Percentiles rank a stretch among this genome's conserved stretches.
Evolutionary conservation across 2,797 vertebrate genomes (phyloP).

Genomic region (Myripristis murdjan): DNA sequence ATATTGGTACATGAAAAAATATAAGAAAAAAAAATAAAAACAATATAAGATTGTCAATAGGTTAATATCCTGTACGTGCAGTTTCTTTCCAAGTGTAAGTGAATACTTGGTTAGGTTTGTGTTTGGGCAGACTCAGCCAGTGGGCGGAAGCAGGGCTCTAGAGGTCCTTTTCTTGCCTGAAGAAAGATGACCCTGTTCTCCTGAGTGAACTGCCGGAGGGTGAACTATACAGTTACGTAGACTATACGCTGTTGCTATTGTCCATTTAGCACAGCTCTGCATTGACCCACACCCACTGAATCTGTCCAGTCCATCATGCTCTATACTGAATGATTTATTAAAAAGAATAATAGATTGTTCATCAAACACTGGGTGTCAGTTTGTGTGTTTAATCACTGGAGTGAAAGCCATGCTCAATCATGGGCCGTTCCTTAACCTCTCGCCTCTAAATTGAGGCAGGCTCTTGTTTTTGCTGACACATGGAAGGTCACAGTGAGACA

Average conservation of each 20-base stretch:
- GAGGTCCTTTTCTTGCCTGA: constrained; percentile 28
- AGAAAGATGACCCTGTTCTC: constrained; percentile 55
- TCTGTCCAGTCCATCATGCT: constrained; percentile 35
- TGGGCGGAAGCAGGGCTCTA: constrained; percentile 38
- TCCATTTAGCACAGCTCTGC: constrained; percentile 29
- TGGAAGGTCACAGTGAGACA: constrained; percentile 44
- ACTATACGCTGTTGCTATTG: constrained; percentile 23
- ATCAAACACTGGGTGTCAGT: constrained; percentile 60
- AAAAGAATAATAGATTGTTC: constrained; percentile 61
- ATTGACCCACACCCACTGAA: constrained; percentile 32
- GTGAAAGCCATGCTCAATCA: constrained; percentile 67
- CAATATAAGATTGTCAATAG: background rate
- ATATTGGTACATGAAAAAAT: constrained; percentile 11
- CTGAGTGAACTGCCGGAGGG: constrained; percentile 36
- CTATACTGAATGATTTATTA: constrained; percentile 54
- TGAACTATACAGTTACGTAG: constrained; percentile 2
- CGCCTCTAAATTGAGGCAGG: constrained; percentile 41
- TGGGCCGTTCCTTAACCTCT: constrained; percentile 56
- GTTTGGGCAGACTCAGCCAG: constrained; percentile 21
- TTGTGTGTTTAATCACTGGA: constrained; percentile 63
- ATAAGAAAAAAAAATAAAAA: too few species aligned
- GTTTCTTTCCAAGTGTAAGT: constrained; percentile 3
- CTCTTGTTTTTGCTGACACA: constrained; percentile 66
- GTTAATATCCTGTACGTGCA: constrained; percentile 1
- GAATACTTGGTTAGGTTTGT: background rate